Evolutionary conservation across 2,888 invertebrate genomes (phyloP), one percentile per base, ranked within the genome.

Genomic region (Cryptocheilus praepositus): DNA sequence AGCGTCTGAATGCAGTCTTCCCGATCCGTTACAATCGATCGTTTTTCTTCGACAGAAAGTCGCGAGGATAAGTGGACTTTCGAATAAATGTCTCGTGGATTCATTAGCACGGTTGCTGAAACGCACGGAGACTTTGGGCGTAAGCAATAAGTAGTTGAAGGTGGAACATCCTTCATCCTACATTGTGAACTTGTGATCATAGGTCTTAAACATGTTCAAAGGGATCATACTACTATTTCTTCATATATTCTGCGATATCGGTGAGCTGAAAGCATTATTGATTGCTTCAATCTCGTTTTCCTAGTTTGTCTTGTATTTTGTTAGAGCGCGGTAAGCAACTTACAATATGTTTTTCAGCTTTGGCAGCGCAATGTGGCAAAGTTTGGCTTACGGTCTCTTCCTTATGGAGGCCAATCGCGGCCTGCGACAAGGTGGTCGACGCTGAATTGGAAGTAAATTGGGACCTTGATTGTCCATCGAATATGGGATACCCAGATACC

Each of bases 301-400:
- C 4, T 28, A 7, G 28, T 7, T 7, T 28, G 4, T 28, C 4
- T 28, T 7, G 1, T 36, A 36, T 36, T 11, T 36, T 11, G 36
- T 19, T 15, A 49, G 18, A 49, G 18, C 49, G 7, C 8, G 49
- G 7, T 49, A 5, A 49, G 19, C 19, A 13, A 5, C 15, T 53
- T n/a, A 4, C 25, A 21, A 53, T 11, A 3, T 22, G 22, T 21
- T 22, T 76, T 74, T 49, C 57, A 84, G 83, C 77, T 68, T 72
- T 80, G 67, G 80, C 83, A 58, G 76, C 81, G 22, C 83, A 86
- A 71, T 90, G 90, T 77, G 90, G 90, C 54, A 89, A 87, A 76
- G 90, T 91, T 22, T 90, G 89, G 85, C 76, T 91, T 76, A 91
- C 91, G 21, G 90, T 91, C 19, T 91, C 91, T 7, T 89, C 91